Evolutionary conservation across 2,797 vertebrate genomes (phyloP).

Genomic region (Cirrhinus mrigala): DNA sequence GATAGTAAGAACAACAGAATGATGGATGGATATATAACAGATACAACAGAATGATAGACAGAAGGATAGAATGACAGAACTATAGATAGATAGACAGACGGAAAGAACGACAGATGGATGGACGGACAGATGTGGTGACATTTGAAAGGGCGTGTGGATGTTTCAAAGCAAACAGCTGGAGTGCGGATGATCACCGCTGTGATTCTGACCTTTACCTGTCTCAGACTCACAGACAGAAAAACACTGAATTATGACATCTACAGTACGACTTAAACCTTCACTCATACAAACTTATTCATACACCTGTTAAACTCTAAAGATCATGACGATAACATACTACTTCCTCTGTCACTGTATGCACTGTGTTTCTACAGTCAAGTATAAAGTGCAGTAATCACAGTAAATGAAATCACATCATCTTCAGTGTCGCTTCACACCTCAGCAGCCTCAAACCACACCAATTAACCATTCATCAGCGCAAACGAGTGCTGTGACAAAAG

Average conservation of each 20-base stretch:
- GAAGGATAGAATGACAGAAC: neutral
- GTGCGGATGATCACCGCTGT: constrained; percentile 64
- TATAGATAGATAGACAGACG: neutral
- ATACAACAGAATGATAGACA: neutral
- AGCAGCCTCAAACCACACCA: neutral
- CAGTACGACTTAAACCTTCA: neutral
- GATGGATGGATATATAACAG: neutral
- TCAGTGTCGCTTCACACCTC: neutral
- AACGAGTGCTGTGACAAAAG: neutral
- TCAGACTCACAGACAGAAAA: neutral
- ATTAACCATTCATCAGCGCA: neutral
- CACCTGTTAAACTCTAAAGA: neutral
- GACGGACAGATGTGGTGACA: constrained; percentile 30
- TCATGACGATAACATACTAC: neutral
- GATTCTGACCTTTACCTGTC: constrained; percentile 69
- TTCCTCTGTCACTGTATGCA: neutral
- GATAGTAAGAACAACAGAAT: neutral
- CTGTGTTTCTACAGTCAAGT: neutral
- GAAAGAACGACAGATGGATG: neutral
- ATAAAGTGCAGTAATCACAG: neutral
- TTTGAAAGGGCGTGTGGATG: constrained; percentile 36
- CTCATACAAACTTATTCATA: neutral
- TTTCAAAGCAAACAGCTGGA: constrained; percentile 56
- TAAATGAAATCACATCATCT: neutral
- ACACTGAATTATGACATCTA: neutral